Conservation (phyloP, 2,113 vertebrate genomes). For the Tyto alba region DNA sequence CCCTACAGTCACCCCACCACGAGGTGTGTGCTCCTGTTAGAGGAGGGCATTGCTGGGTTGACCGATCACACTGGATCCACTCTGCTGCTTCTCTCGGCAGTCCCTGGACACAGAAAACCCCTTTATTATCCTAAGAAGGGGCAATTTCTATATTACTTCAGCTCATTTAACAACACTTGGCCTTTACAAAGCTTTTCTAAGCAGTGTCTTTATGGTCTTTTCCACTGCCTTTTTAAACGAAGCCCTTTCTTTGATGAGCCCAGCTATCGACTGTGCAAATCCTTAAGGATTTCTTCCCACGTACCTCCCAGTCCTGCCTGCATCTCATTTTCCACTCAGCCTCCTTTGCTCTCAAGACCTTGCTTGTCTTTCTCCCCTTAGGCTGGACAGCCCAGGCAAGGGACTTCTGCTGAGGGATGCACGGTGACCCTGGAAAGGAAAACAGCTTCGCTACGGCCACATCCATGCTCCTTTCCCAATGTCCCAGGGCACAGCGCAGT, state of each 20-base stretch:
- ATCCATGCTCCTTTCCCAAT: background rate
- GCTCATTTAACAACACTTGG: background rate
- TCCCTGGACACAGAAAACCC: background rate
- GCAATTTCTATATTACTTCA: background rate
- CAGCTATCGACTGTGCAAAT: accelerated
- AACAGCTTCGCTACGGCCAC: background rate
- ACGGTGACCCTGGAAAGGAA: background rate
- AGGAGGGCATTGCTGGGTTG: background rate
- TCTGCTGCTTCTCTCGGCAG: background rate
- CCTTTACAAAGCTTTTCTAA: background rate
- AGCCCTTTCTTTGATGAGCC: background rate
- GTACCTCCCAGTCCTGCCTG: background rate
- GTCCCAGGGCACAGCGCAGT: background rate
- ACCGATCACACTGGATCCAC: background rate
- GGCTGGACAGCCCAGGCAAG: background rate
- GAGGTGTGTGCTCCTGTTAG: accelerated
- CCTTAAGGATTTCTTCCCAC: background rate
- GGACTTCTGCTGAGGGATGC: background rate
- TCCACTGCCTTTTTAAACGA: background rate
- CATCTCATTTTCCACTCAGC: background rate
- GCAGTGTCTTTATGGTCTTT: background rate
- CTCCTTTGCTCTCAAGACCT: background rate
- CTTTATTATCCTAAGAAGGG: background rate
- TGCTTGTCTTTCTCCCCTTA: background rate
- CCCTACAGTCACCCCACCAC: background rate